These are phyloP conservation scores for Azemiops feae DNA, from an alignment of 2,113 vertebrate genomes.

Conservation along the genomic window DNA sequence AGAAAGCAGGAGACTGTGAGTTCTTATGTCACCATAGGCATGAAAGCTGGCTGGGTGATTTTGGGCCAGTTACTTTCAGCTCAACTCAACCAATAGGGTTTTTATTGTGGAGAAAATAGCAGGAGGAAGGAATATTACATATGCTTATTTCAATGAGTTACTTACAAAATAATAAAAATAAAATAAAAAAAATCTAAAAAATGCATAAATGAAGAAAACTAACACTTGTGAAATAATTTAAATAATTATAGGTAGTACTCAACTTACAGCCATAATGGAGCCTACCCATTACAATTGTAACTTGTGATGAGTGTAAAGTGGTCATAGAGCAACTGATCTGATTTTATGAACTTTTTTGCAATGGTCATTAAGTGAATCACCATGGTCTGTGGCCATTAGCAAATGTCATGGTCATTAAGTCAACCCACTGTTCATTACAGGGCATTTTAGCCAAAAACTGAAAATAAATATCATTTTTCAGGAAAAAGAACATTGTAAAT, in stretches of 20 bases:
- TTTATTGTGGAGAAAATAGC: not conserved
- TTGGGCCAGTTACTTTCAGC: not conserved
- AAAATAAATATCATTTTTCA: not conserved
- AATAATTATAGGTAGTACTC: not conserved
- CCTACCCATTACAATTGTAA: not conserved
- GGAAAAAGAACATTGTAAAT: not conserved
- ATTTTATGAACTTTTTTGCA: not conserved
- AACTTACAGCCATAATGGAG: not conserved
- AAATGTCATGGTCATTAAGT: not conserved
- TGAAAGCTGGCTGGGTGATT: not conserved
- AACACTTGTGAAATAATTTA: not conserved
- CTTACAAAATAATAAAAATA: not conserved
- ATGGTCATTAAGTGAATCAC: not conserved
- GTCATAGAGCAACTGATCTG: not conserved
- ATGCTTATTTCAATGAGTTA: not conserved
- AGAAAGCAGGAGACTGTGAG: not conserved
- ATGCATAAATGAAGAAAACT: not conserved
- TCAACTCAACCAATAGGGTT: not conserved
- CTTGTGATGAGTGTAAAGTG: not conserved
- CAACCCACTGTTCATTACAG: not conserved
- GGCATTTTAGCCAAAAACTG: not conserved
- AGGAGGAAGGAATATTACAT: not conserved
- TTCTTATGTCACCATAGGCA: not conserved
- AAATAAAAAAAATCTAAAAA: not conserved
- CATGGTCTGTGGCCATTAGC: not conserved